Percentiles rank a stretch among this genome's conserved stretches.
Evolutionary conservation across 2,113 vertebrate genomes (phyloP).

Genomic region (Brachyhypopomus occidentalis): DNA sequence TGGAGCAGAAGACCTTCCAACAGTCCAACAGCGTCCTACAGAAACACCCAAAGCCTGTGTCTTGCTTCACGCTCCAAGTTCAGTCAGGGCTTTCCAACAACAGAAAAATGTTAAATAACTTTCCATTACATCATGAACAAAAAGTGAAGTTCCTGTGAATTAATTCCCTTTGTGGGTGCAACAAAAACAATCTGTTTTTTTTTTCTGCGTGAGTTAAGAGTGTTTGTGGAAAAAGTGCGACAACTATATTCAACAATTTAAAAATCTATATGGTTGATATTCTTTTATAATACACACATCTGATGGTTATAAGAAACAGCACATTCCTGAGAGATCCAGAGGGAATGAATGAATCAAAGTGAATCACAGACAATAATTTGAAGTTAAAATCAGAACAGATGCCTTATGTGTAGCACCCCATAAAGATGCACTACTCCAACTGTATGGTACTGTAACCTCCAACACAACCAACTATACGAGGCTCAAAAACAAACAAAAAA

Average conservation of each 20-base stretch:
- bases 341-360: neutral
- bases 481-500: no score
- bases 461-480: no score
- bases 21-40: constrained; percentile 7
- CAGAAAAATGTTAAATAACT: constrained; percentile 54
- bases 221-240: neutral
- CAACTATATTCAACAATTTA: neutral
- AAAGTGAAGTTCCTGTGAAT: constrained; percentile 35
- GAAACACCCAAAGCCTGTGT: neutral
- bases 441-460: no score
- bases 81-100: constrained; percentile 40
- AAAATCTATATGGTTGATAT: neutral
- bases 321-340: neutral
- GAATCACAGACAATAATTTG: neutral
- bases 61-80: neutral
- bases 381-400: no score
- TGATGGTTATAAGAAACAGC: neutral
- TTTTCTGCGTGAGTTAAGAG: neutral
- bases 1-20: neutral
- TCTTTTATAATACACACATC: neutral
- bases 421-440: no score
- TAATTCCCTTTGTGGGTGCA: constrained; percentile 43
- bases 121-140: constrained; percentile 60
- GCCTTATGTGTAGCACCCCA: no score
- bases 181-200: constrained; percentile 39